These are phyloP conservation scores for Heterodera filipjevi DNA, from an alignment of 2,888 invertebrate genomes.

Conservation along the genomic window DNA sequence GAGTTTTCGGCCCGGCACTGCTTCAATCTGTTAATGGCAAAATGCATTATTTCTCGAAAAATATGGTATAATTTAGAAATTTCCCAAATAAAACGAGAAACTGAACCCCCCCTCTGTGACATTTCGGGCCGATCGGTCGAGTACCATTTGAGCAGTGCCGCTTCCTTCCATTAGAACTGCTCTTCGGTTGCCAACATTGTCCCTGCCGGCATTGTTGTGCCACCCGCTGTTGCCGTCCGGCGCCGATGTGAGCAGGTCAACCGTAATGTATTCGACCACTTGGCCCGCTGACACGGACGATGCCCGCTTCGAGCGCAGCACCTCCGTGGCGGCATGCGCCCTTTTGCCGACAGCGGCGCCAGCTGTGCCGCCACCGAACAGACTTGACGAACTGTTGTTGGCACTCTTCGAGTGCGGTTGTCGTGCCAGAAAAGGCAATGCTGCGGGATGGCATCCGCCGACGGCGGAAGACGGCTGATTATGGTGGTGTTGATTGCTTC, in stretches of 20 bases:
- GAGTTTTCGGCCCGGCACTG: constrained; percentile 55
- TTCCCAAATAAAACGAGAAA: background rate
- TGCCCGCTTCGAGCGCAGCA: constrained; percentile 16
- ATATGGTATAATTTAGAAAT: too few species aligned
- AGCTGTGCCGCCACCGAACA: constrained; percentile 10
- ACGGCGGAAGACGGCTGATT: background rate
- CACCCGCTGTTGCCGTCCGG: background rate
- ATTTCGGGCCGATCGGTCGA: background rate
- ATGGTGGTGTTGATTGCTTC: background rate
- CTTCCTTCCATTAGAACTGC: constrained; percentile 2
- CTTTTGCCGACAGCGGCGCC: background rate
- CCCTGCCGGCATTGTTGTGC: too few species aligned
- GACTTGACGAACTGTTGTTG: constrained; percentile 23
- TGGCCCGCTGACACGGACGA: constrained; percentile 21
- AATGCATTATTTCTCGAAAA: too few species aligned
- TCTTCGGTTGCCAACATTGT: background rate
- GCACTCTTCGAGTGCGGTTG: constrained; percentile 20
- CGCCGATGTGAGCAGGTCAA: constrained; percentile 20
- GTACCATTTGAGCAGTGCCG: constrained; percentile 31
- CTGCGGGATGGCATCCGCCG: background rate
- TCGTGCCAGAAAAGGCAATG: background rate
- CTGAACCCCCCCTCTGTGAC: background rate
- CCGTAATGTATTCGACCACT: constrained; percentile 23
- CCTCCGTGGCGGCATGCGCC: constrained; percentile 11
- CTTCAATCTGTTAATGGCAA: constrained; percentile 37